A percentile compares a stretch with the other conserved stretches of the same genome.
Conservation (phyloP, 2,888 invertebrate species). For the Ametastegia equiseti region DNA sequence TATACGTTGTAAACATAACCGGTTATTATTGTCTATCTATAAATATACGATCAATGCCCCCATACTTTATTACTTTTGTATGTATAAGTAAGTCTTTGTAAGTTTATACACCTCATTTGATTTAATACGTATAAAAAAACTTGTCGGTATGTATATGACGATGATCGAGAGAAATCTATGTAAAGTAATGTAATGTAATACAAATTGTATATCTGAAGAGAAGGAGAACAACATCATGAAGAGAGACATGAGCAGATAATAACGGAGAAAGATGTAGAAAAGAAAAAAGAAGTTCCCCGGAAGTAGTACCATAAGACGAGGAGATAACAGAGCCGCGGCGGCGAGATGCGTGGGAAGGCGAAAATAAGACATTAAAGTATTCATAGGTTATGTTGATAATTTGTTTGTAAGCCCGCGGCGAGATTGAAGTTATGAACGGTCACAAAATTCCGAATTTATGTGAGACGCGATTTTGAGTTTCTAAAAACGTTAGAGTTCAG, state of each 20-base stretch:
- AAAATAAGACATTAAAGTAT: too few relatives aligned
- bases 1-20: slow-evolving; percentile 4
- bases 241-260: not conserved
- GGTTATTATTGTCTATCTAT: slow-evolving; percentile 15
- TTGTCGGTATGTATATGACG: not conserved
- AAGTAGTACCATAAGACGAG: too few relatives aligned
- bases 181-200: not conserved
- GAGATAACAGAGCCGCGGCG: too few relatives aligned
- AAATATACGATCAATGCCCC: slow-evolving; percentile 30
- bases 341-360: too few relatives aligned
- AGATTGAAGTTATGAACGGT: too few relatives aligned
- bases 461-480: too few relatives aligned
- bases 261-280: not conserved
- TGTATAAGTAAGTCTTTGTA: not conserved
- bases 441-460: too few relatives aligned
- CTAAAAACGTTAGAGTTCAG: too few relatives aligned
- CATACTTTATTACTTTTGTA: not conserved
- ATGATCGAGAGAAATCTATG: not conserved
- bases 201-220: not conserved
- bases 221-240: not conserved
- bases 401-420: too few relatives aligned
- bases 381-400: too few relatives aligned
- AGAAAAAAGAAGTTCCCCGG: not conserved
- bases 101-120: not conserved
- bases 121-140: not conserved